phyloP scores from a whole-genome alignment of 2,113 vertebrate species.

The Triplophysa rosa region DNA sequence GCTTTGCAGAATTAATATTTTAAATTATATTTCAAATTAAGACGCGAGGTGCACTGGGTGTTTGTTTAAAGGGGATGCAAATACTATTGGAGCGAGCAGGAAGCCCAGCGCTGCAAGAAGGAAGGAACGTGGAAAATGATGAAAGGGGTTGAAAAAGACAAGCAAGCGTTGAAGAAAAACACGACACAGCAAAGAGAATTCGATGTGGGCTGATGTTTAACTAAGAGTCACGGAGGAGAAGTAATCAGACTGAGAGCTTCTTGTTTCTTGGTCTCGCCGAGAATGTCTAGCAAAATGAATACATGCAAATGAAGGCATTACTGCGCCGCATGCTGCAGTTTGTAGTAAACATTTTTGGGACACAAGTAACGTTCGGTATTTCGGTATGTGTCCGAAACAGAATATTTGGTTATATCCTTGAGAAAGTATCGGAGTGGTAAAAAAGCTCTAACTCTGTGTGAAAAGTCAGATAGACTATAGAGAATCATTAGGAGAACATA shows the following conservation, averaged over 20 bases:
- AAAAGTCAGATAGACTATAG: neutral
- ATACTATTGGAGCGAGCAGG: neutral
- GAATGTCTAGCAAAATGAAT: slow-evolving; percentile 23
- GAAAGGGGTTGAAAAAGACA: neutral
- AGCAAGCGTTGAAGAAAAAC: neutral
- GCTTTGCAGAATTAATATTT: slow-evolving; percentile 2
- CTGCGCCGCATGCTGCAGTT: neutral
- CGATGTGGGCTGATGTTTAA: slow-evolving; percentile 29
- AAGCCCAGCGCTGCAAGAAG: neutral
- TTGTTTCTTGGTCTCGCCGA: slow-evolving; percentile 6
- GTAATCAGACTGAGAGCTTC: slow-evolving; percentile 29
- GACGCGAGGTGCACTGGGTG: neutral
- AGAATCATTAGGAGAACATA: neutral
- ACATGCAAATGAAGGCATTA: slow-evolving; percentile 22
- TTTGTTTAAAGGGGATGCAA: slow-evolving; percentile 17
- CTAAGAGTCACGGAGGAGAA: slow-evolving; percentile 25
- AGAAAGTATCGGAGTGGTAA: neutral
- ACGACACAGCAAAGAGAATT: slow-evolving; percentile 22
- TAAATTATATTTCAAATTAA: slow-evolving; percentile 1
- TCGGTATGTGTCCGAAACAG: no score
- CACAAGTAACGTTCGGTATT: neutral
- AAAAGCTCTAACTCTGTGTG: no score
- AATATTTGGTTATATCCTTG: no score
- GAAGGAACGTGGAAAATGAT: neutral
- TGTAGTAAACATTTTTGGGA: slow-evolving; percentile 13